phyloP scores from a whole-genome alignment of 2,888 invertebrate genomes.

The Campoletis raptor region DNA sequence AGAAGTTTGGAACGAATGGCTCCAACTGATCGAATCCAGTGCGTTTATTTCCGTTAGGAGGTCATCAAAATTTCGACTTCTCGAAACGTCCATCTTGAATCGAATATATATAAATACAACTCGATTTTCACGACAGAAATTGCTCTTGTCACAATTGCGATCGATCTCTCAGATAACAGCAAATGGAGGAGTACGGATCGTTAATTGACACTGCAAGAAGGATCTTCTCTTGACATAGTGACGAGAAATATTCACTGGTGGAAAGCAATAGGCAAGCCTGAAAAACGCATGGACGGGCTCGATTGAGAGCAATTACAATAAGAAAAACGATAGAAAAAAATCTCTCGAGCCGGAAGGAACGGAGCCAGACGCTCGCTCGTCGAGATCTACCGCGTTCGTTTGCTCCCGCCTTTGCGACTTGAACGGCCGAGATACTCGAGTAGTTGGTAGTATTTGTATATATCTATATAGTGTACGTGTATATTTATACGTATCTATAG shows the following conservation, averaged over 20 bases:
- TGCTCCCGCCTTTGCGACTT: constrained; percentile 45
- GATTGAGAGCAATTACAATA: constrained; percentile 68
- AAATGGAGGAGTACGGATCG: not conserved
- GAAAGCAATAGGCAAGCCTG: not conserved
- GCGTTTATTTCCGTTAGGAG: not conserved
- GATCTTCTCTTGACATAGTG: not conserved
- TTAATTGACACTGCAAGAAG: constrained; percentile 34
- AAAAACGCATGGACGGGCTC: constrained; percentile 41
- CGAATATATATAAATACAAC: constrained; percentile 1
- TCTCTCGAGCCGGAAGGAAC: constrained; percentile 64
- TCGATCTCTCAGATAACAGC: constrained; percentile 16
- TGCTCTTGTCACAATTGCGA: not conserved
- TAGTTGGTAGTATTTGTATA: constrained; percentile 15
- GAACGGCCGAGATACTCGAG: constrained; percentile 17
- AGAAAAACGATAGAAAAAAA: constrained; percentile 44
- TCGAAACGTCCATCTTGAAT: constrained; percentile 1
- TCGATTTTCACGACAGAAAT: constrained; percentile 14
- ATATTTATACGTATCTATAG: constrained; percentile 34
- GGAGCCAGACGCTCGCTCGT: constrained; percentile 62
- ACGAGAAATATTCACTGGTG: constrained; percentile 5
- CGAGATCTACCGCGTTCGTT: constrained; percentile 51
- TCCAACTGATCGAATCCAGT: not conserved
- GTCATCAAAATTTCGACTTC: not conserved
- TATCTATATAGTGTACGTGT: not conserved
- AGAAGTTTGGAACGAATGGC: not conserved